Conservation (phyloP, 2,113 vertebrate genomes). For the Lutjanus erythropterus region DNA sequence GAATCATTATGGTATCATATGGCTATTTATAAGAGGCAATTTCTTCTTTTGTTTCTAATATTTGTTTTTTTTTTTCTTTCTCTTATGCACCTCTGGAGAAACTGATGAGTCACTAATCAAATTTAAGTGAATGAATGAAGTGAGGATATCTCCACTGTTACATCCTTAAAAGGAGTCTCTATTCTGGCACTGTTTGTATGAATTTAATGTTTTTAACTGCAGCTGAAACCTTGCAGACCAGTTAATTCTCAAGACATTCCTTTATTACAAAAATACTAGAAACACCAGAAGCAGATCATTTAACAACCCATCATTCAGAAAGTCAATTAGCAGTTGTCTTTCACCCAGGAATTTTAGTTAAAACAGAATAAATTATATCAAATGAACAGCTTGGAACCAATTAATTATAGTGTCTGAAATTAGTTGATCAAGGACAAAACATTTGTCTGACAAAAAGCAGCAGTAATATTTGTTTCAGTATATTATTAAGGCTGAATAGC, state of each 20-base stretch:
- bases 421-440: constrained; percentile 2
- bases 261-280: constrained; percentile 4
- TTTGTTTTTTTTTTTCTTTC: background rate
- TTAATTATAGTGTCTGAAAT: background rate
- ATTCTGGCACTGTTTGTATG: too few relatives aligned
- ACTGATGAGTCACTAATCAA: background rate
- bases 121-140: background rate
- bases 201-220: background rate
- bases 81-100: background rate
- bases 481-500: background rate
- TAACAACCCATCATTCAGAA: background rate
- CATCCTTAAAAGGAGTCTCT: background rate
- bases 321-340: constrained; percentile 11
- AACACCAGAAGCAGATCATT: background rate
- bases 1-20: background rate
- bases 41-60: background rate
- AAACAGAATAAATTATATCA: constrained; percentile 10
- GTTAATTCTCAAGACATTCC: background rate
- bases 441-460: background rate
- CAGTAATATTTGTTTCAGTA: background rate
- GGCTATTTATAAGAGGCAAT: background rate
- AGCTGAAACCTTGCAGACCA: background rate
- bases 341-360: constrained; percentile 18
- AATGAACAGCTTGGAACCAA: constrained; percentile 1
- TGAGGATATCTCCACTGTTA: background rate